A percentile compares a stretch with the other conserved stretches of the same genome.
Evolutionary conservation across 2,113 vertebrate species (phyloP).

Genomic region (Ochotona curzoniae): DNA sequence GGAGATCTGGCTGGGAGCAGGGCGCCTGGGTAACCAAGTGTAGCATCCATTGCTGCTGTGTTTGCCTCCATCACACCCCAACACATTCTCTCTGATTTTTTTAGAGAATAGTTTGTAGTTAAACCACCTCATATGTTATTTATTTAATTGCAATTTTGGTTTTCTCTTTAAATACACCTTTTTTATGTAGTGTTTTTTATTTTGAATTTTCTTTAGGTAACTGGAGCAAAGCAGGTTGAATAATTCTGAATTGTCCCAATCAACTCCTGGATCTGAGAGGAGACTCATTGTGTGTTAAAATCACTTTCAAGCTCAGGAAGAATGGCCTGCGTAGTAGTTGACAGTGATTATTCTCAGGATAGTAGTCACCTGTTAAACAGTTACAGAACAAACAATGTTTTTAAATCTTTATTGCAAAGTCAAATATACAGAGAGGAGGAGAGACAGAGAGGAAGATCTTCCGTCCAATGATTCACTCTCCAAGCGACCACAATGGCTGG

Average conservation of each 20-base stretch:
- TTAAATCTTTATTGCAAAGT: neutral
- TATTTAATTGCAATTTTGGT: neutral
- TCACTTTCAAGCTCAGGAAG: neutral
- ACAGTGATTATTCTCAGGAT: neutral
- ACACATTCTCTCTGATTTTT: neutral
- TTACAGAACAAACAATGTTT: neutral
- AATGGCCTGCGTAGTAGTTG: neutral
- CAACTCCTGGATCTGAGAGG: neutral
- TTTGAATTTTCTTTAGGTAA: neutral
- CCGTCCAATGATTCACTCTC: too few relatives aligned
- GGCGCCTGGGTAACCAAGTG: neutral
- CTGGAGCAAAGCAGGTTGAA: neutral
- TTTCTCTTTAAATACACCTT: neutral
- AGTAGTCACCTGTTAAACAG: neutral
- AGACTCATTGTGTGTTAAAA: neutral
- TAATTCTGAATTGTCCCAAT: neutral
- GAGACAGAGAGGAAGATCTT: too few relatives aligned
- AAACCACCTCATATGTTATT: conserved; percentile 23
- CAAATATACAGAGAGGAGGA: too few relatives aligned
- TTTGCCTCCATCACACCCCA: neutral
- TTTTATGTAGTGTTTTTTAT: too few relatives aligned
- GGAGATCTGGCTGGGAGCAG: neutral
- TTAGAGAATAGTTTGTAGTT: neutral
- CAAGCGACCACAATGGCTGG: too few relatives aligned
- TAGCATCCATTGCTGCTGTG: neutral